Base-by-base conservation (phyloP, 2,888 invertebrate genomes). In the Protula sp. region DNA sequence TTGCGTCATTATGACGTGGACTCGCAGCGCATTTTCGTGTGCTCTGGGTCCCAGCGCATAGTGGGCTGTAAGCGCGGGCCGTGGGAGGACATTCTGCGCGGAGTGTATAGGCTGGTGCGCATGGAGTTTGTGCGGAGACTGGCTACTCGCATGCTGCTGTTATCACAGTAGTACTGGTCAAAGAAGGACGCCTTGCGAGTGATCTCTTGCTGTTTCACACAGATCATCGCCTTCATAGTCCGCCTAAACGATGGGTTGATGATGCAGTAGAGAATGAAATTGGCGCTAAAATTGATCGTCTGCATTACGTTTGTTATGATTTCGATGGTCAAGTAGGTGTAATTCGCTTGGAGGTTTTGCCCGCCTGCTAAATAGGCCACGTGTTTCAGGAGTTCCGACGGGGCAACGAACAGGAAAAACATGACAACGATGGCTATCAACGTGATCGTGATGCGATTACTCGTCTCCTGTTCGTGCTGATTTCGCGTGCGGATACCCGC, bases 221-320 rank as follows among this genome's bases (percentile, higher is more conserved):
- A 58, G 57, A 67, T 58, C 58, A 67, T 61, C 54, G 73, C 70
- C 30, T 70, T 66, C 54, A 79, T 67, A 2, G 89, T 89, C 72
- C 86, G 87, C 38, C 89, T 85, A 78, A 89, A 89, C 73, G 89
- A 89, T 72, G 88, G 87, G 66, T 88, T 89, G 79, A 89, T 88
- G 61, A 89, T 84, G 76, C 88, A 89, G 81, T 89, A 89, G 63
- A 89, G 87, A 78, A 89, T 88, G 82, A 89, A 89, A 45, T 89
- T 89, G 64, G 88, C 65, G 31, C 89, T 88, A 78, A 89, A 89
- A 80, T 89, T 89, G 67, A 87, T 86, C 54, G 89, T 84, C 82
- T 89, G 89, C 75, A 89, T 81, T 31, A 89, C 83, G 80, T 89
- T 89, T 59, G 89, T 88, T 54, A 87, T 77, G 0, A 74, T 72